Conservation (phyloP, 2,113 vertebrate genomes). For the Perca fluviatilis region DNA sequence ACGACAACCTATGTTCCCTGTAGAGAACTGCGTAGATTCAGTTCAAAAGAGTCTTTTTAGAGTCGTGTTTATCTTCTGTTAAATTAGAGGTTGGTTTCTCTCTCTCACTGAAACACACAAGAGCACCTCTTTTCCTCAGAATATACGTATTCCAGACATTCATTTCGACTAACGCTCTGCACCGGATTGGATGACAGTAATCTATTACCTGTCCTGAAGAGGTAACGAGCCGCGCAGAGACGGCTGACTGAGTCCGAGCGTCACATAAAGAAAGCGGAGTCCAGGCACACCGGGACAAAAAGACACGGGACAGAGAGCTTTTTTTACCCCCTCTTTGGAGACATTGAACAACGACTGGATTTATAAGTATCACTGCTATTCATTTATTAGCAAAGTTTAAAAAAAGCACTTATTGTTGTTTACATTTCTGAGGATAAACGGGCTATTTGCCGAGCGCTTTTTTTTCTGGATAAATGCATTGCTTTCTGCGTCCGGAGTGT, state of each 20-base stretch:
- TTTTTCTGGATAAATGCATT: neutral
- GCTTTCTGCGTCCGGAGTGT: neutral
- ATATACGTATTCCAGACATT: too few relatives aligned
- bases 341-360: neutral
- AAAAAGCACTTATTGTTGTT: too few relatives aligned
- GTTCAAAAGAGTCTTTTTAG: neutral
- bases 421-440: neutral
- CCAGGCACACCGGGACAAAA: slow-evolving; percentile 5
- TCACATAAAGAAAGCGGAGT: slow-evolving; percentile 26
- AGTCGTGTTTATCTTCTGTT: neutral
- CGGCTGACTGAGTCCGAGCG: slow-evolving; percentile 9
- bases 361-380: neutral
- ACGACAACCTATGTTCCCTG: neutral
- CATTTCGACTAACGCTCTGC: neutral
- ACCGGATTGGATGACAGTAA: neutral
- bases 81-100: neutral
- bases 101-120: neutral
- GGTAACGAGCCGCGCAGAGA: neutral
- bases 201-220: slow-evolving; percentile 41
- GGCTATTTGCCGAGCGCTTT: neutral
- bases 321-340: too few relatives aligned
- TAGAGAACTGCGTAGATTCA: neutral
- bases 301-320: neutral
- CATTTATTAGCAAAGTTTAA: neutral
- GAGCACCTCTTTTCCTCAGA: too few relatives aligned